Conservation (phyloP, 2,888 invertebrate genomes). For the Drosophila robusta region DNA sequence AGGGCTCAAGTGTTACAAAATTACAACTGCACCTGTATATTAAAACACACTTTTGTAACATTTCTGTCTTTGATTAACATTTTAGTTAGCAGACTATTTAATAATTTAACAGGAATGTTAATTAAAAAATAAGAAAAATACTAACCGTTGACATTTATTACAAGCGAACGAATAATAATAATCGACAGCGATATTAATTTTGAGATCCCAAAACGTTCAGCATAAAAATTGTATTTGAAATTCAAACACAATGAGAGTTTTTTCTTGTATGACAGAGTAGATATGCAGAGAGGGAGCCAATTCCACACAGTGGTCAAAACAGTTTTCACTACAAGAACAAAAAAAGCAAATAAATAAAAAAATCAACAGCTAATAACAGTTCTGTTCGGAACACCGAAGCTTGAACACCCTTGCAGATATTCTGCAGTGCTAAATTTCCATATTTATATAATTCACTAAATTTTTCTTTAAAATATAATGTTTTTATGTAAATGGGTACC, state of each 20-base stretch:
- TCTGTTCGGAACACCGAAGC: not conserved
- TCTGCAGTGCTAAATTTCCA: no score
- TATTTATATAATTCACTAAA: no score
- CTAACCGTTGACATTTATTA: no score
- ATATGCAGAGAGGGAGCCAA: not conserved
- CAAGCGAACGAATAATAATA: no score
- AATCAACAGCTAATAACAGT: no score
- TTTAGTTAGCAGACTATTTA: not conserved
- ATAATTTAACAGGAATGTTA: not conserved
- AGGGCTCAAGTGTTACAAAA: no score
- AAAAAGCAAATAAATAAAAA: not conserved
- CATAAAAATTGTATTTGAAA: not conserved
- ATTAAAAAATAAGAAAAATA: not conserved
- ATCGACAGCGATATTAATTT: not conserved
- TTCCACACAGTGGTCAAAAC: not conserved
- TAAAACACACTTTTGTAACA: no score
- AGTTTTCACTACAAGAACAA: not conserved
- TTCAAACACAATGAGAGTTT: not conserved
- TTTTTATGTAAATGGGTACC: no score
- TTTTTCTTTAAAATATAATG: no score
- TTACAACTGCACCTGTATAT: no score
- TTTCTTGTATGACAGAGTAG: not conserved
- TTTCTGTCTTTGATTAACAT: no score
- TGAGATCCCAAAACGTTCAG: no score
- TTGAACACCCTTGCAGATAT: not conserved